phyloP scores from a whole-genome alignment of 2,113 vertebrate genomes.

The Sprattus sprattus region DNA sequence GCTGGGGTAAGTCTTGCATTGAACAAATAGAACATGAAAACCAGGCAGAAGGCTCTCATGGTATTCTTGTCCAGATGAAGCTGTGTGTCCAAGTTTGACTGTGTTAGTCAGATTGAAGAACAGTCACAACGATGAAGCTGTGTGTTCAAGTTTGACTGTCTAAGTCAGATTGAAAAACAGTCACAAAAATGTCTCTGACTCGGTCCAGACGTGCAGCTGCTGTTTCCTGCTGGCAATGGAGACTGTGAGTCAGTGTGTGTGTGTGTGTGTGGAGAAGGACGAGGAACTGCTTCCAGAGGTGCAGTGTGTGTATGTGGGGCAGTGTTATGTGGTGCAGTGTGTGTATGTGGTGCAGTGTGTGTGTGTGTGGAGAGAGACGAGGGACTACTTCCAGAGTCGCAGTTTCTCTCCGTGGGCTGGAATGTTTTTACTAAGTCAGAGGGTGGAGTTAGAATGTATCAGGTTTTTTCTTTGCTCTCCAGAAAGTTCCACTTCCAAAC shows the following conservation, averaged over 20 bases:
- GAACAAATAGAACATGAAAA: constrained; percentile 60
- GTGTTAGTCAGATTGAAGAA: background rate
- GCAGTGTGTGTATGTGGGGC: constrained; percentile 53
- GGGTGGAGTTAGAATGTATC: constrained; percentile 65
- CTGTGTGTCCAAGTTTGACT: background rate
- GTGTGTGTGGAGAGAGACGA: constrained; percentile 40
- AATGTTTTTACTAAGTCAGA: constrained; percentile 76
- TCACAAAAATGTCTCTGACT: background rate
- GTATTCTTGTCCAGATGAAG: constrained; percentile 26
- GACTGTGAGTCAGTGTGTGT: background rate
- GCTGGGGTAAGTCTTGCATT: constrained; percentile 50
- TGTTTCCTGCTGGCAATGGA: background rate
- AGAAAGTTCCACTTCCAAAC: background rate
- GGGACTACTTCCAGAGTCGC: constrained; percentile 55
- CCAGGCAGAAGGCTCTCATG: constrained; percentile 61
- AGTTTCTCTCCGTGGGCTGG: constrained; percentile 63
- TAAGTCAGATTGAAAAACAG: background rate
- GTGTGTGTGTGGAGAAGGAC: constrained; percentile 40
- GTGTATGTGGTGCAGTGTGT: background rate
- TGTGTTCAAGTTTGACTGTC: background rate
- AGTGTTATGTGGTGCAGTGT: too few species aligned
- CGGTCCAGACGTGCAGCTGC: background rate
- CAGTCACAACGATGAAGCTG: constrained; percentile 2
- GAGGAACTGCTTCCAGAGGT: constrained; percentile 53
- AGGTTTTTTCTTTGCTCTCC: background rate